Percentiles rank a stretch among this genome's conserved stretches.
phyloP scores from a whole-genome alignment of 2,888 invertebrate genomes.

The Zaprionus bogoriensis region DNA sequence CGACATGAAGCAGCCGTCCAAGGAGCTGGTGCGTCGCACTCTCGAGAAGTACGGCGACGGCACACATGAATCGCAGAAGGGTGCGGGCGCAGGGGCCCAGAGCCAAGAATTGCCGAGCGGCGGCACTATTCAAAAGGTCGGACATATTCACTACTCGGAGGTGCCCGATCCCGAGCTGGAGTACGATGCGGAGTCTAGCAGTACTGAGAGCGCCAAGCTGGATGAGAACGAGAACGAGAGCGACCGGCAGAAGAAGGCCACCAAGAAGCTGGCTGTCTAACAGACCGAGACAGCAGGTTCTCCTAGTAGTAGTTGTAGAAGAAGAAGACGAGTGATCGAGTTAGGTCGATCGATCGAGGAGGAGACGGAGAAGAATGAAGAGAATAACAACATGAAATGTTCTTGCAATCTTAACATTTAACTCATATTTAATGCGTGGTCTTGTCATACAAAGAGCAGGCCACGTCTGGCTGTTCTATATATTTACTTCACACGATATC shows the following conservation, averaged over 20 bases:
- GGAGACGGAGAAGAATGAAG: slow-evolving; percentile 1
- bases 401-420: slow-evolving; percentile 44
- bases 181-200: slow-evolving; percentile 79
- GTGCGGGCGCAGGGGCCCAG: neutral
- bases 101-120: neutral
- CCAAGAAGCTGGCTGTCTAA: slow-evolving; percentile 51
- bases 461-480: slow-evolving; percentile 52
- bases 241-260: slow-evolving; percentile 64
- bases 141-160: slow-evolving; percentile 77
- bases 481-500: slow-evolving; percentile 22
- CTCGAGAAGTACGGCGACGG: slow-evolving; percentile 84
- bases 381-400: slow-evolving; percentile 24
- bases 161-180: slow-evolving; percentile 80
- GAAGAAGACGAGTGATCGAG: neutral
- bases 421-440: slow-evolving; percentile 60
- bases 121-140: slow-evolving; percentile 50
- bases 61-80: slow-evolving; percentile 66
- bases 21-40: slow-evolving; percentile 84
- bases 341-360: neutral
- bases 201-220: slow-evolving; percentile 80
- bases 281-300: too few relatives aligned
- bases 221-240: slow-evolving; percentile 79
- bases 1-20: slow-evolving; percentile 88
- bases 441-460: slow-evolving; percentile 54
- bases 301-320: too few relatives aligned